Conservation (phyloP, 2,888 invertebrate genomes). For the Drosophila nigricruria region DNA sequence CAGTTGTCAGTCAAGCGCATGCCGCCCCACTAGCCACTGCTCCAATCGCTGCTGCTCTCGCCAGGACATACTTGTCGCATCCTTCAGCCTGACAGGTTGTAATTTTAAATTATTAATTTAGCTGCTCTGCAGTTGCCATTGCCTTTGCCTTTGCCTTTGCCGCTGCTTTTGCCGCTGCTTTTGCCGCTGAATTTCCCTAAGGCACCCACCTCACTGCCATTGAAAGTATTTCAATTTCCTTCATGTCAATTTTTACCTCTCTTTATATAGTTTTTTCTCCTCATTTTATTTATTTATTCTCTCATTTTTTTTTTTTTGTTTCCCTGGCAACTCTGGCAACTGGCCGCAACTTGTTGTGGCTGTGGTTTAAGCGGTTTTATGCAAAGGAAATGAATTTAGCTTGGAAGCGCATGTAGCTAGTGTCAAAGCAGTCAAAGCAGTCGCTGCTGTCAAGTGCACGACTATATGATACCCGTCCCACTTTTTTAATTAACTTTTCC, state of each 20-base stretch:
- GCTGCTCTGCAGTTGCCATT: slow-evolving; percentile 19
- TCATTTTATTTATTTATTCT: not conserved
- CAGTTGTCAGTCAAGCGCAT: not conserved
- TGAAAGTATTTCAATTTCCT: slow-evolving; percentile 51
- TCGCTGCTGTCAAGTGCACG: not conserved
- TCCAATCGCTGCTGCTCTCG: slow-evolving; percentile 12
- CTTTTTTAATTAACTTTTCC: not conserved
- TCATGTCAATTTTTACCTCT: slow-evolving; percentile 21
- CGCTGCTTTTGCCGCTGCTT: not conserved
- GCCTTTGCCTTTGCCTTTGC: not conserved
- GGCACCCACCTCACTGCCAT: slow-evolving; percentile 41
- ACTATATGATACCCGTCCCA: not conserved
- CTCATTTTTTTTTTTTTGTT: not conserved
- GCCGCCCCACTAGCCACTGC: slow-evolving; percentile 9
- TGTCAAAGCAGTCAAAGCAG: not conserved
- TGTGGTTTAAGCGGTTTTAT: slow-evolving; percentile 5
- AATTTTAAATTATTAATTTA: slow-evolving; percentile 43
- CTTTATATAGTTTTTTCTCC: not conserved
- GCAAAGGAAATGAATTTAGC: slow-evolving; percentile 8
- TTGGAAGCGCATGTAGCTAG: not conserved
- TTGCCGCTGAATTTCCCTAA: slow-evolving; percentile 9
- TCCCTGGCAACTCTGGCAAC: slow-evolving; percentile 10
- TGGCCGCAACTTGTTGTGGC: not conserved
- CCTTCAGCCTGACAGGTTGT: slow-evolving; percentile 7
- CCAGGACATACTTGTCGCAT: not conserved